phyloP scores from a whole-genome alignment of 2,888 invertebrate species.

The Drosophila lutescens region DNA sequence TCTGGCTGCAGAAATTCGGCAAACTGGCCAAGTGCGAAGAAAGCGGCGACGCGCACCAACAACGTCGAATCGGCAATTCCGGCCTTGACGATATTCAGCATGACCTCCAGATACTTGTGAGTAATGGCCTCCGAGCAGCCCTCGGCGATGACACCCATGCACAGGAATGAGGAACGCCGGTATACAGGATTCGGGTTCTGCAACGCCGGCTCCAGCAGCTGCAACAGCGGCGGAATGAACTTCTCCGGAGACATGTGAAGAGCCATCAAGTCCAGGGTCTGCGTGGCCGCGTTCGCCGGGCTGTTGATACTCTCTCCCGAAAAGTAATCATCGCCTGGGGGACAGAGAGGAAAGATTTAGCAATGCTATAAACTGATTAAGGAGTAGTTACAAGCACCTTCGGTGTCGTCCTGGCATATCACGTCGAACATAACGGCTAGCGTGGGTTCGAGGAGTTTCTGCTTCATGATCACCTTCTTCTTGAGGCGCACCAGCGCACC shows the following conservation, averaged over 20 bases:
- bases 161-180: conserved; percentile 89
- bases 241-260: conserved; percentile 91
- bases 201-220: conserved; percentile 88
- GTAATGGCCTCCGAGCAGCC: conserved; percentile 91
- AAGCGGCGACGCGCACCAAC: conserved; percentile 89
- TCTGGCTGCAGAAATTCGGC: conserved; percentile 92
- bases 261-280: conserved; percentile 90
- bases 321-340: conserved; percentile 86
- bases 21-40: conserved; percentile 92
- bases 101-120: conserved; percentile 88
- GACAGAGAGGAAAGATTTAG: neutral
- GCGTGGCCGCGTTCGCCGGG: conserved; percentile 89
- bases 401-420: conserved; percentile 87
- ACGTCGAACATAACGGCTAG: conserved; percentile 88
- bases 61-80: conserved; percentile 88
- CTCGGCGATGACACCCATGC: conserved; percentile 91
- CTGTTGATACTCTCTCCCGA: conserved; percentile 87
- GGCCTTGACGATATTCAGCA: conserved; percentile 88
- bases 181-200: conserved; percentile 87
- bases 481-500: conserved; percentile 88
- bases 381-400: conserved; percentile 50
- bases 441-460: conserved; percentile 89
- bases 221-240: conserved; percentile 89
- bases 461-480: conserved; percentile 89
- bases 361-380: neutral